Evolutionary conservation across 2,113 vertebrate species (phyloP).

Genomic region (Fulmarus glacialis): DNA sequence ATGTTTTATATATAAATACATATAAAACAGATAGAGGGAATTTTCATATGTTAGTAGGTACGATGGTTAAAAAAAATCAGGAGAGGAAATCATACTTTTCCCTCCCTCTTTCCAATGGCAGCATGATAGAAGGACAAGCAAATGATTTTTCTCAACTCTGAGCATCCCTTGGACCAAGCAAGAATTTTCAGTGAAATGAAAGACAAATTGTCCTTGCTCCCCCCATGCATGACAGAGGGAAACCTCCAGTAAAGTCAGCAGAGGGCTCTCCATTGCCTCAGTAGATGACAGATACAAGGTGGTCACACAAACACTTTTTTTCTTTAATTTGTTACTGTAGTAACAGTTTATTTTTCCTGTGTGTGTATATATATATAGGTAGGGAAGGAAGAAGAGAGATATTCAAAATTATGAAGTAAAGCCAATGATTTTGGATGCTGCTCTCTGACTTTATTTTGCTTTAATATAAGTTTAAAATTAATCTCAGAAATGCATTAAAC

Average conservation of each 20-base stretch:
- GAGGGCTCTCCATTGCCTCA: neutral
- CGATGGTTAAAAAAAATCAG: neutral
- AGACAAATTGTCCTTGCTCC: neutral
- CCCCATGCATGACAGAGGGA: neutral
- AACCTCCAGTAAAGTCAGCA: neutral
- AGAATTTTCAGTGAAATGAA: neutral
- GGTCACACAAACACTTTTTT: neutral
- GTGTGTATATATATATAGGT: neutral
- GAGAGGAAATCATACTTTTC: neutral
- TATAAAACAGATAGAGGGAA: neutral
- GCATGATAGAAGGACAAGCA: neutral
- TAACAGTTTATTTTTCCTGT: neutral
- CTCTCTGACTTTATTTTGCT: neutral
- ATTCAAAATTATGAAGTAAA: neutral
- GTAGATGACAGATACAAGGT: neutral
- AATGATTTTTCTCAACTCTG: neutral
- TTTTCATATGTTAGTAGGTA: neutral
- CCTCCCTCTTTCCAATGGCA: neutral
- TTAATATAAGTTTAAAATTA: neutral
- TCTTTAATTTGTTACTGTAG: neutral
- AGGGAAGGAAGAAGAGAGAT: neutral
- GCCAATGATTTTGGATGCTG: neutral
- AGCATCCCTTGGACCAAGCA: neutral
- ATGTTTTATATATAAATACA: neutral
- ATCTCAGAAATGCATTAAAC: neutral